phyloP scores from a whole-genome alignment of 2,113 vertebrate species.

The Muntiacus muntjak region DNA sequence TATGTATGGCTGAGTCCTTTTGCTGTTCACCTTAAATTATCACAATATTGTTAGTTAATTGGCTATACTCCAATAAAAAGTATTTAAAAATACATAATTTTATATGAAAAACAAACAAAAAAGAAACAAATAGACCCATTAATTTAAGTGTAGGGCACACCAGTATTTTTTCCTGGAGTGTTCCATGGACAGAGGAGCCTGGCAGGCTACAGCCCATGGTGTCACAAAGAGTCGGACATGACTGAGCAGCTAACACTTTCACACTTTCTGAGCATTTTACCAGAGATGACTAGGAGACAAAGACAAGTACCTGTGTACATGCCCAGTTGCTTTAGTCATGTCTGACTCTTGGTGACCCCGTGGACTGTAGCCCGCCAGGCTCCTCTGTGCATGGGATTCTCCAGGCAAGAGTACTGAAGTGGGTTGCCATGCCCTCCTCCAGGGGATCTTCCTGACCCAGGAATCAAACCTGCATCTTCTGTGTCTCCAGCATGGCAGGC shows the following conservation, averaged over 20 bases:
- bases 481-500: neutral
- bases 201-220: neutral
- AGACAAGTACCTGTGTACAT: neutral
- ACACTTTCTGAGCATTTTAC: neutral
- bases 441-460: neutral
- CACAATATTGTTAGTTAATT: neutral
- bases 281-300: no score
- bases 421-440: neutral
- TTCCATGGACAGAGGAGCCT: neutral
- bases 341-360: neutral
- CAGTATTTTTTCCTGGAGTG: neutral
- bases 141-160: neutral
- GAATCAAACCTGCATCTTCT: neutral
- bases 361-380: neutral
- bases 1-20: neutral
- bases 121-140: neutral
- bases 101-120: neutral
- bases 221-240: neutral
- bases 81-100: neutral
- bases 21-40: neutral
- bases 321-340: neutral
- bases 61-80: neutral
- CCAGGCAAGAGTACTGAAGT: neutral
- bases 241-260: neutral
- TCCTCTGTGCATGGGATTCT: neutral